Evolutionary conservation across 2,888 invertebrate species (phyloP).

Genomic region (Cyclophora albipunctata): DNA sequence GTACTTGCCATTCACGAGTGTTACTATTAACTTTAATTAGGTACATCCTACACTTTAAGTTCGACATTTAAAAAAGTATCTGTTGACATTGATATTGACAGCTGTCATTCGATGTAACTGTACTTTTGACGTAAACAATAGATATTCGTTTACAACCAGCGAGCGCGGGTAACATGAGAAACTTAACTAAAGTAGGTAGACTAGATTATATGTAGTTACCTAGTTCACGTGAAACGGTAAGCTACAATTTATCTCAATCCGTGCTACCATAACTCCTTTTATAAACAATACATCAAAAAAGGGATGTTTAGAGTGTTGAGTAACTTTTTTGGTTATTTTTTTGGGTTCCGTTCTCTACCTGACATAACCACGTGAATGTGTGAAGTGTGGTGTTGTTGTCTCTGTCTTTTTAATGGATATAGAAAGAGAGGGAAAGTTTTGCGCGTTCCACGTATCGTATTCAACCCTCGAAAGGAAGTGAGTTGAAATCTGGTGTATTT

Average conservation of each 20-base stretch:
- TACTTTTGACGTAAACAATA: conserved; percentile 6
- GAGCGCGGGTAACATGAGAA: no score
- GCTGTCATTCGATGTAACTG: conserved; percentile 14
- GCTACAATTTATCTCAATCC: conserved; percentile 48
- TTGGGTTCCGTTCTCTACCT: conserved; percentile 64
- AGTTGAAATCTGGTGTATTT: conserved; percentile 68
- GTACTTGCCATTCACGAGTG: conserved; percentile 28
- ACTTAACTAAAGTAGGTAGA: conserved; percentile 2
- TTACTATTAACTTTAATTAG: conserved; percentile 14
- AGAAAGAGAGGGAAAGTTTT: conserved; percentile 45
- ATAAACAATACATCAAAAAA: conserved; percentile 66
- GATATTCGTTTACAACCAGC: conserved; percentile 2
- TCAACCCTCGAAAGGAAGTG: conserved; percentile 66
- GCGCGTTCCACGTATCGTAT: conserved; percentile 39
- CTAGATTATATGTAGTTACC: conserved; percentile 19
- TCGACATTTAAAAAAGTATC: conserved; percentile 6
- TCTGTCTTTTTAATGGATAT: conserved; percentile 26
- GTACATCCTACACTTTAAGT: conserved; percentile 13
- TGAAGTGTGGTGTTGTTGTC: conserved; percentile 39
- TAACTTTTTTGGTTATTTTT: conserved; percentile 60
- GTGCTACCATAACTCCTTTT: conserved; percentile 56
- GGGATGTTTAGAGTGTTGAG: conserved; percentile 69
- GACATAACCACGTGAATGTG: conserved; percentile 60
- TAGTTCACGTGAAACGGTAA: conserved; percentile 34
- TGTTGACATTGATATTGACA: conserved; percentile 4